phyloP scores from a whole-genome alignment of 2,888 invertebrate genomes.

The Scrobipalpa atriplicella region DNA sequence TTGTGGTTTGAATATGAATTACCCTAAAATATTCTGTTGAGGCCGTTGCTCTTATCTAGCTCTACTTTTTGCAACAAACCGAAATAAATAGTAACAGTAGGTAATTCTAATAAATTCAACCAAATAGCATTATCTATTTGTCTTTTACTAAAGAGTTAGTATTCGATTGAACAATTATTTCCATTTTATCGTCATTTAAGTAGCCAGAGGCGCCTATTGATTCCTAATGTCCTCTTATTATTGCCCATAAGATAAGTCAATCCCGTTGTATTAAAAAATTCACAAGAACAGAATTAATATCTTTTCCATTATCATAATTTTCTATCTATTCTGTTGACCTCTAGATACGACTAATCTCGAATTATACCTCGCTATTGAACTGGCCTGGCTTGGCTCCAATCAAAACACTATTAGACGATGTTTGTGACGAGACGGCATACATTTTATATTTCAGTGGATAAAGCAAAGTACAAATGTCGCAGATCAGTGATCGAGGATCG shows the following conservation, averaged over 20 bases:
- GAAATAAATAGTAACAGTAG: too few species aligned
- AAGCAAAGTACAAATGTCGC: not conserved
- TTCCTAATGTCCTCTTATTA: not conserved
- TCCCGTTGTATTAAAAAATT: not conserved
- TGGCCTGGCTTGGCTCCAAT: constrained; percentile 6
- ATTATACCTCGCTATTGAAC: not conserved
- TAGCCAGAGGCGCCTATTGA: not conserved
- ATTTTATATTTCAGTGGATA: not conserved
- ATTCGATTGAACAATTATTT: too few species aligned
- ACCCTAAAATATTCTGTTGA: too few species aligned
- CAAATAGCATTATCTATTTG: too few species aligned
- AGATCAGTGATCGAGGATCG: too few species aligned
- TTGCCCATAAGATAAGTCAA: not conserved
- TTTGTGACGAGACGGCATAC: not conserved
- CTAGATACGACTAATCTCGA: not conserved
- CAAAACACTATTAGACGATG: not conserved
- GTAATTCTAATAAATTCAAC: too few species aligned
- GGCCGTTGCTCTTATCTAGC: too few species aligned
- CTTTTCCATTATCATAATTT: not conserved
- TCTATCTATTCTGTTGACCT: not conserved
- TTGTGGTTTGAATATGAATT: too few species aligned
- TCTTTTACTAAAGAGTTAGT: too few species aligned
- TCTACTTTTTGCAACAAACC: too few species aligned
- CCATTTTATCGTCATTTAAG: too few species aligned
- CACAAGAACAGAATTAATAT: not conserved